Evolutionary conservation across 2,113 vertebrate species (phyloP), one percentile per base, ranked within the genome.

Genomic region (Heliornis fulica): DNA sequence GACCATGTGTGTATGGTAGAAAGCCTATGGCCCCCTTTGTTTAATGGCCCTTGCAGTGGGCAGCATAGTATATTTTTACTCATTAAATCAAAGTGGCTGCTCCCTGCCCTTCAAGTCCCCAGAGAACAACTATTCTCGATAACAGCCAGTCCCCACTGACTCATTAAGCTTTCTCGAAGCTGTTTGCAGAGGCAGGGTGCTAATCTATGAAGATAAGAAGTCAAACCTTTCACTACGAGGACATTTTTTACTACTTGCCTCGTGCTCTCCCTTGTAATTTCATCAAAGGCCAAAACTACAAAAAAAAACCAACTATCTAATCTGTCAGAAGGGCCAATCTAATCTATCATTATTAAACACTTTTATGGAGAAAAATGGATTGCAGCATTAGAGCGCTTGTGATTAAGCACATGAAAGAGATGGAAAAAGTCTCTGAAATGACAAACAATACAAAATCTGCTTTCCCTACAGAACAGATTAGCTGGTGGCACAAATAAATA

Each of bases 291-390:
- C 89, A 94, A 95, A 82, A 91, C 28, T 75, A 94, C n/a, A n/a
- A n/a, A 97, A 94, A 91, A 97, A 94, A 91, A 80, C 89, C 93
- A n/a, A n/a, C n/a, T 97, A 96, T 96, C 96, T 98, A 96, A 97
- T 97, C 94, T 97, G 93, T 96, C 89, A 96, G 81, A 95, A 95
- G 68, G 64, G 59, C 90, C 90, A 88, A 97, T 97, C 96, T 98
- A 96, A 97, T 97, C 95, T 96, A 83, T 87, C 74, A 92, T 65
- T 91, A 94, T 95, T 95, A 96, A 94, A 95, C 96, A 83, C 93
- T 96, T 97, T 95, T 95, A 94, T 96, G 65, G 95, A 91, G 84
- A 89, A 93, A 97, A 97, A 96, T 93, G 70, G 66, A 94, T 96
- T 96, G 85, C 90, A 96, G 93, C 65, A 28, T 91, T 97, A 94